Evolutionary conservation across 2,888 invertebrate genomes (phyloP).

Genomic region (Synergus umbraculus): DNA sequence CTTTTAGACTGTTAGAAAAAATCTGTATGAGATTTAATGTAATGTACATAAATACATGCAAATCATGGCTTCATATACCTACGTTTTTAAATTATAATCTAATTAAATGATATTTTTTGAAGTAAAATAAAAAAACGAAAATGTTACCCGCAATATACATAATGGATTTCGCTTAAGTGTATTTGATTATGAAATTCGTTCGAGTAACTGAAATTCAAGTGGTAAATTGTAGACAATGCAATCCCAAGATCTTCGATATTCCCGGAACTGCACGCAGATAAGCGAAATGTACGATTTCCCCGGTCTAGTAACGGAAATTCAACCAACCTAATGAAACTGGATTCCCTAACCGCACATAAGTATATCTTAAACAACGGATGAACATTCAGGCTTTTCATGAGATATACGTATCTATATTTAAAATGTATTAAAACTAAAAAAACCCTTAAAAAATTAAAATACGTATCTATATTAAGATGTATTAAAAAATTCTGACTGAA

Average conservation of each 20-base stretch:
- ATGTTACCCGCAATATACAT: not conserved
- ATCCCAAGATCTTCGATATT: slow-evolving; percentile 27
- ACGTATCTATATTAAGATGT: no score
- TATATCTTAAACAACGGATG: not conserved
- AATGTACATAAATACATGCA: no score
- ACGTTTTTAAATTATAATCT: no score
- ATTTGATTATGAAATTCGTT: not conserved
- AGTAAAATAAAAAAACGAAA: not conserved
- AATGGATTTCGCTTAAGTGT: not conserved
- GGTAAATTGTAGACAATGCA: slow-evolving; percentile 27
- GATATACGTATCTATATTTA: no score
- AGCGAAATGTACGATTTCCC: slow-evolving; percentile 33
- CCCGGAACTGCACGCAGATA: slow-evolving; percentile 18
- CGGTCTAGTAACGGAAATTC: slow-evolving; percentile 9
- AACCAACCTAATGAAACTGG: slow-evolving; percentile 29
- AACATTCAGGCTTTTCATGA: not conserved
- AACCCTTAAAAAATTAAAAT: no score
- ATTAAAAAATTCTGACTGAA: no score
- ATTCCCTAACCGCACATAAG: slow-evolving; percentile 31
- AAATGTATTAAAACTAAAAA: no score
- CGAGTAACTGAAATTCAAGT: not conserved
- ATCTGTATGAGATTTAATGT: no score
- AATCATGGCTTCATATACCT: no score
- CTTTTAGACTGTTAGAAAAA: not conserved
- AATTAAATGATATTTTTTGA: no score